Percentiles rank a stretch among this genome's conserved stretches.
phyloP scores from a whole-genome alignment of 2,113 vertebrate species.

The Oreochromis niloticus region DNA sequence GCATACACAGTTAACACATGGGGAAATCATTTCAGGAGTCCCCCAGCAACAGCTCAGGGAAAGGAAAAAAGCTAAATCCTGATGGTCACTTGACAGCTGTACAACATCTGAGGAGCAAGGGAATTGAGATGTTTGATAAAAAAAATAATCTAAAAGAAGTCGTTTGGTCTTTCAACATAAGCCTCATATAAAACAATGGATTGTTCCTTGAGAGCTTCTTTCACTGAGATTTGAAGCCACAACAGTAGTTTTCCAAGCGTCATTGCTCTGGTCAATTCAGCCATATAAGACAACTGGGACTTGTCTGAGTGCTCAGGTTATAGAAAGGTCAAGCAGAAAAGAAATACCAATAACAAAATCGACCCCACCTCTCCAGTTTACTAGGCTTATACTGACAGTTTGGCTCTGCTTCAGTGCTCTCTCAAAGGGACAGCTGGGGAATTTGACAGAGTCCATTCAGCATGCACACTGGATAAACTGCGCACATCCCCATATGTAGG shows the following conservation, averaged over 20 bases:
- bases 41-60: background rate
- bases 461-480: constrained; percentile 7
- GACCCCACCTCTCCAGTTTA: constrained; percentile 2
- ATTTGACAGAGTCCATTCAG: constrained; percentile 36
- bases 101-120: background rate
- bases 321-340: constrained; percentile 41
- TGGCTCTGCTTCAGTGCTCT: constrained; percentile 31
- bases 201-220: constrained; percentile 16
- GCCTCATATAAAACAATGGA: constrained; percentile 3
- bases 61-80: background rate
- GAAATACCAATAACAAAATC: constrained; percentile 38
- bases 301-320: constrained; percentile 30
- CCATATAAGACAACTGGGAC: constrained; percentile 41
- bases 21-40: background rate
- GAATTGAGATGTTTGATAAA: background rate
- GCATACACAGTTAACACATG: constrained; percentile 7
- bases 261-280: constrained; percentile 27
- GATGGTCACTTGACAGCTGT: background rate
- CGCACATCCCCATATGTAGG: background rate
- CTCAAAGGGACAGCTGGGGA: constrained; percentile 19
- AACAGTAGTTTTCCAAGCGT: constrained; percentile 26
- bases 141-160: background rate
- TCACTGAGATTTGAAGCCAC: constrained; percentile 18
- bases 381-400: background rate
- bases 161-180: background rate